These are phyloP conservation scores for Mobula hypostoma DNA, from an alignment of 2,113 vertebrate genomes.

Conservation along the genomic window DNA sequence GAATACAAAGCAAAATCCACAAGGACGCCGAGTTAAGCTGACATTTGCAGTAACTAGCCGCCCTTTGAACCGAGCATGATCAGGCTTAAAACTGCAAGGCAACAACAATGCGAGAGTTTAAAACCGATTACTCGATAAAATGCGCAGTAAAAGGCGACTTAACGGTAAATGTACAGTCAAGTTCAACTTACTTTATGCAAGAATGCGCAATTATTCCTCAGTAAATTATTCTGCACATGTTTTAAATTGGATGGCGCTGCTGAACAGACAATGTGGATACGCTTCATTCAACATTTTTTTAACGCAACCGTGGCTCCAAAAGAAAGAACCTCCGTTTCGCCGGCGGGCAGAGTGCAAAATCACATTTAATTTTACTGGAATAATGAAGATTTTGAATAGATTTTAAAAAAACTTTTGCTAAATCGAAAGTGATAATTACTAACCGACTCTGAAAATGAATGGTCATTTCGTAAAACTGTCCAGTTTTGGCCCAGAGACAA, in stretches of 20 bases:
- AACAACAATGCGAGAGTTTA: constrained; percentile 34
- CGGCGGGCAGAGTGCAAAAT: not conserved
- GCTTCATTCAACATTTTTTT: constrained; percentile 34
- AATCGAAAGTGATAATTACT: not conserved
- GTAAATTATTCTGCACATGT: constrained; percentile 34
- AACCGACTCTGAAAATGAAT: not conserved
- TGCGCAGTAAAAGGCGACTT: constrained; percentile 9
- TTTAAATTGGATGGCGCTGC: constrained; percentile 36
- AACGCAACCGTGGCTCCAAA: not conserved
- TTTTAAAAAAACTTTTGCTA: not conserved
- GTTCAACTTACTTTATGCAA: constrained; percentile 42
- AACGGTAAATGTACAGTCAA: constrained; percentile 39
- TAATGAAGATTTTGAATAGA: not conserved
- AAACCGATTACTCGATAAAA: constrained; percentile 27
- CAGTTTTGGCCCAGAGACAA: not conserved
- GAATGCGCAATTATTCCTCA: constrained; percentile 40
- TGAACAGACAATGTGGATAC: constrained; percentile 32
- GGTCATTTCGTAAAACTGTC: not conserved
- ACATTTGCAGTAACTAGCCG: constrained; percentile 26
- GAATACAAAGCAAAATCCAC: constrained; percentile 3
- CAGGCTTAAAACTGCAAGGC: constrained; percentile 34
- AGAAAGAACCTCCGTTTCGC: constrained; percentile 10
- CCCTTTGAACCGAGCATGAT: constrained; percentile 11
- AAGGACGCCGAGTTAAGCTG: constrained; percentile 24
- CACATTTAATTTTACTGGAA: constrained; percentile 12